phyloP scores from a whole-genome alignment of 2,888 invertebrate genomes.

The Campopleginae sp. region DNA sequence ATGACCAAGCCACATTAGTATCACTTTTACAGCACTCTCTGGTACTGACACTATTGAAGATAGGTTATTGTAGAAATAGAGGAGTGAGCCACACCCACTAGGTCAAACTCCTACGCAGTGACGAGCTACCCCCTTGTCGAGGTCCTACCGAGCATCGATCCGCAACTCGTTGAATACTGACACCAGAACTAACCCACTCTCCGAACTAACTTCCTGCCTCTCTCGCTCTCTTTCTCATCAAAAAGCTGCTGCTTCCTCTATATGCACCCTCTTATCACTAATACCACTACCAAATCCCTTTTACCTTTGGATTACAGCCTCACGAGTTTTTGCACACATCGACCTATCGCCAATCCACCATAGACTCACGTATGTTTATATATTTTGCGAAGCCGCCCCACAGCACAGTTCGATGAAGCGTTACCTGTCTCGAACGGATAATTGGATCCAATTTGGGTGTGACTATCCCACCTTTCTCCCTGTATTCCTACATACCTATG shows the following conservation, averaged over 20 bases:
- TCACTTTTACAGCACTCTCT: constrained; percentile 32
- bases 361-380: not conserved
- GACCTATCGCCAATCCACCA: not conserved
- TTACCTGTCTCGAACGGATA: constrained; percentile 43
- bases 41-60: constrained; percentile 28
- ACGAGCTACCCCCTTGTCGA: constrained; percentile 34
- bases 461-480: constrained; percentile 18
- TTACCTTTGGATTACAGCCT: constrained; percentile 23
- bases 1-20: constrained; percentile 3
- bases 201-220: not conserved
- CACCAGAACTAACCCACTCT: constrained; percentile 44
- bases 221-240: constrained; percentile 59
- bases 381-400: constrained; percentile 47
- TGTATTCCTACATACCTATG: constrained; percentile 1
- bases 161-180: constrained; percentile 59
- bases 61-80: constrained; percentile 41
- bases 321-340: constrained; percentile 7
- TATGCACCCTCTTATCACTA: not conserved
- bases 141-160: constrained; percentile 70
- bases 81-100: constrained; percentile 64
- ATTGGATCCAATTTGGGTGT: constrained; percentile 57
- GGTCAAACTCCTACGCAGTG: constrained; percentile 59
- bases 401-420: constrained; percentile 55
- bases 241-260: constrained; percentile 52
- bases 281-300: constrained; percentile 27